Conservation (phyloP, 2,113 vertebrate species). For the Procapra przewalskii region DNA sequence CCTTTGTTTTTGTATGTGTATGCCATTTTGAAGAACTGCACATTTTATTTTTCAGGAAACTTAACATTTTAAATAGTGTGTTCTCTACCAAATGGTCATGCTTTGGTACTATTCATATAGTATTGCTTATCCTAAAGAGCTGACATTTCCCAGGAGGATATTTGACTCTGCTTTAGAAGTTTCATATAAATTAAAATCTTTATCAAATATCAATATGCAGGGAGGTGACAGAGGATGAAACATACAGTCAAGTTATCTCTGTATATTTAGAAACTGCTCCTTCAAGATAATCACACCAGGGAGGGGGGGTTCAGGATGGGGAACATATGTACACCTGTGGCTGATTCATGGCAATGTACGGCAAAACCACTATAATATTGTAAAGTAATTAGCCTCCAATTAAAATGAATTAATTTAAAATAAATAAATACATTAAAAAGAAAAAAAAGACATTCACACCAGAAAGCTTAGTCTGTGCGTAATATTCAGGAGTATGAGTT, state of each 20-base stretch:
- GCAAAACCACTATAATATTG: neutral
- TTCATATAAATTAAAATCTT: neutral
- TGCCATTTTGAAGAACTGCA: neutral
- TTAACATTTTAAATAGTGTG: neutral
- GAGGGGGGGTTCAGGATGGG: neutral
- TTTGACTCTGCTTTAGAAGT: neutral
- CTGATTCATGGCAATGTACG: fast-evolving
- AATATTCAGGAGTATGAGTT: neutral
- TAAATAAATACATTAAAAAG: no score
- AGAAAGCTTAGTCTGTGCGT: neutral
- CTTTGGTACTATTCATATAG: neutral
- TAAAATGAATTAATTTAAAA: no score
- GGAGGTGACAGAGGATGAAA: neutral
- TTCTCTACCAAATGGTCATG: neutral
- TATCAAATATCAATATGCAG: neutral
- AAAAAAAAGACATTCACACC: neutral
- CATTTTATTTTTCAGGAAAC: neutral
- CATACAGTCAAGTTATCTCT: neutral
- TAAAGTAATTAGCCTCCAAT: no score
- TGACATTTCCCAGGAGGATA: neutral
- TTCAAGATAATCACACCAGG: neutral
- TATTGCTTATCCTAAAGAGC: neutral
- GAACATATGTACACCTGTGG: neutral
- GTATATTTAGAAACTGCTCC: neutral
- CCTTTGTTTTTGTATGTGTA: neutral